Percentiles rank a stretch among this genome's conserved stretches.
Conservation (phyloP, 64 coral and sea anemone species). For the Actinia equina region DNA sequence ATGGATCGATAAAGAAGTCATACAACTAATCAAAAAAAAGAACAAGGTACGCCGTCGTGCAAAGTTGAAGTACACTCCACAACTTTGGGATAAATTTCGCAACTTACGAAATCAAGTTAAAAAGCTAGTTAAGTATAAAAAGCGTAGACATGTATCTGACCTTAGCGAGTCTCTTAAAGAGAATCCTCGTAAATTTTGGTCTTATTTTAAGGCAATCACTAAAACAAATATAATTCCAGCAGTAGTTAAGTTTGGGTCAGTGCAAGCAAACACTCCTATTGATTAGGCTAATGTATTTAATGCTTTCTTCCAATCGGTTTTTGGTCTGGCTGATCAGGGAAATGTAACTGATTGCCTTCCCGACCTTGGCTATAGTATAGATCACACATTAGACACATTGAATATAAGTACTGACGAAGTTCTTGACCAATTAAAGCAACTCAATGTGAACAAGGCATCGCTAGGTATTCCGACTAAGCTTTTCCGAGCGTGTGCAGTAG, state of each 20-base stretch:
- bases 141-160: neutral
- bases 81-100: neutral
- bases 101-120: slow-evolving; percentile 19
- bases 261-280: neutral
- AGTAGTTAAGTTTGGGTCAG: slow-evolving; percentile 20
- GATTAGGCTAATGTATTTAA: slow-evolving; percentile 24
- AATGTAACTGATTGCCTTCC: neutral
- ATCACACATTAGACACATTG: neutral
- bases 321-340: slow-evolving; percentile 13
- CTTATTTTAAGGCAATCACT: slow-evolving; percentile 7
- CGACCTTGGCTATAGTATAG: slow-evolving; percentile 8
- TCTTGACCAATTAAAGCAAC: neutral
- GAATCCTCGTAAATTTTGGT: slow-evolving; percentile 38
- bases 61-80: neutral
- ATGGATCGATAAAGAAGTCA: slow-evolving; percentile 38
- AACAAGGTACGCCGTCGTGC: neutral
- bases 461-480: neutral
- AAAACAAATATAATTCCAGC: slow-evolving; percentile 25
- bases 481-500: neutral
- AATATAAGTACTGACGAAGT: slow-evolving; percentile 18
- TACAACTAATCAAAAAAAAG: slow-evolving; percentile 30
- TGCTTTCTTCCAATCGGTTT: slow-evolving; percentile 19
- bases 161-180: slow-evolving; percentile 10
- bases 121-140: slow-evolving; percentile 39
- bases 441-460: slow-evolving; percentile 35